Conservation (phyloP, 2,113 vertebrate genomes). For the human (Homo sapiens) region DNA sequence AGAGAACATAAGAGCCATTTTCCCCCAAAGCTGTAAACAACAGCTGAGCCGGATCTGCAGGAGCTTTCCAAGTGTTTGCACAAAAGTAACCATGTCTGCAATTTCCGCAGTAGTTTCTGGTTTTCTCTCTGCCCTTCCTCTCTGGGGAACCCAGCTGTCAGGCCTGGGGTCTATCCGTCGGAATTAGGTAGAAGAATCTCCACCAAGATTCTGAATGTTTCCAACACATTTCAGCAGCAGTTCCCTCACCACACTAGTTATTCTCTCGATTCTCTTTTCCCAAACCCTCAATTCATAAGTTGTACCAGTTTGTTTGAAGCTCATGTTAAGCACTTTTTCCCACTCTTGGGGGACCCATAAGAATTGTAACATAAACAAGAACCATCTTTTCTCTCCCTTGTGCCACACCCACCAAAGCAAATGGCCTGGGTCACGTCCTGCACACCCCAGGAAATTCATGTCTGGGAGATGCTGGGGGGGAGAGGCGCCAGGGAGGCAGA, state of each 20-base stretch:
- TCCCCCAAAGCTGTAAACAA: slow-evolving; percentile 68
- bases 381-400: not conserved
- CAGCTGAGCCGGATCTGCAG: slow-evolving; percentile 75
- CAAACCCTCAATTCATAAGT: not conserved
- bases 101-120: slow-evolving; percentile 25
- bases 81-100: slow-evolving; percentile 54
- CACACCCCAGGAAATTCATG: not conserved
- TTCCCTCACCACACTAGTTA: not conserved
- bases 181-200: not conserved
- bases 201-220: not conserved
- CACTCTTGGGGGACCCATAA: not conserved
- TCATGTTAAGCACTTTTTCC: not conserved
- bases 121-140: slow-evolving; percentile 24
- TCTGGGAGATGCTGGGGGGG: not conserved
- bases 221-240: not conserved
- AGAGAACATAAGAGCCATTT: slow-evolving; percentile 64
- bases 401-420: not conserved
- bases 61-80: slow-evolving; percentile 62
- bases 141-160: slow-evolving; percentile 64
- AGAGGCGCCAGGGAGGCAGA: slow-evolving; percentile 21
- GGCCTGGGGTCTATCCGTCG: not conserved
- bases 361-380: not conserved
- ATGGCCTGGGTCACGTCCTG: slow-evolving; percentile 21
- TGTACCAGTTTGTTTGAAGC: not conserved
- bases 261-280: not conserved